Evolutionary conservation across 2,888 invertebrate genomes (phyloP).

Genomic region (Augiades crinisus): DNA sequence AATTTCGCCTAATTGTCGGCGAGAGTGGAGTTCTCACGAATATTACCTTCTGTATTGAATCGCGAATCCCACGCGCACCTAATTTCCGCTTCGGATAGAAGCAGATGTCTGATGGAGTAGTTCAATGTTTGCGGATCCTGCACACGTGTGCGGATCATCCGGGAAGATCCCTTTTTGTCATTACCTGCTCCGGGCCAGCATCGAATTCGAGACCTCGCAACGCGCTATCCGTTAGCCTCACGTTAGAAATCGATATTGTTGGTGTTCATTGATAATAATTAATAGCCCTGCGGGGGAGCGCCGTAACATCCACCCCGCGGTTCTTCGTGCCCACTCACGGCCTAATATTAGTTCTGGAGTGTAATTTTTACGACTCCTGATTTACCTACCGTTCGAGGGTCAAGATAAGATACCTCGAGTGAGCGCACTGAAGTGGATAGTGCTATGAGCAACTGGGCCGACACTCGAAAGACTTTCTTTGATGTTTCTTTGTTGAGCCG

Average conservation of each 20-base stretch:
- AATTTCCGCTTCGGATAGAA: slow-evolving; percentile 57
- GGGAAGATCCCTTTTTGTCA: slow-evolving; percentile 50
- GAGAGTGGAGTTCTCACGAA: slow-evolving; percentile 74
- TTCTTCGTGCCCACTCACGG: slow-evolving; percentile 54
- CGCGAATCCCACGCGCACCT: slow-evolving; percentile 71
- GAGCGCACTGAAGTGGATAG: slow-evolving; percentile 54
- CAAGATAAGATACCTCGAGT: slow-evolving; percentile 62
- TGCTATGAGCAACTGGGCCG: slow-evolving; percentile 48
- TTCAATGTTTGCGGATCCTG: slow-evolving; percentile 55
- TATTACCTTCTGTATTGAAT: slow-evolving; percentile 64
- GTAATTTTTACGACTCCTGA: slow-evolving; percentile 75
- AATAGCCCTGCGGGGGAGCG: slow-evolving; percentile 52
- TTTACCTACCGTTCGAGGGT: slow-evolving; percentile 67
- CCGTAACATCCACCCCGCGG: slow-evolving; percentile 50
- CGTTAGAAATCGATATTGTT: slow-evolving; percentile 70
- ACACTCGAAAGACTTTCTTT: slow-evolving; percentile 67
- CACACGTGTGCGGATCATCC: slow-evolving; percentile 49
- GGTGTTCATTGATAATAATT: slow-evolving; percentile 63
- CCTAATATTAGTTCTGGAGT: slow-evolving; percentile 60
- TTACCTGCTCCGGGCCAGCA: slow-evolving; percentile 46
- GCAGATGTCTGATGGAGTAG: slow-evolving; percentile 54
- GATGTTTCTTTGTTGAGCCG: slow-evolving; percentile 54
- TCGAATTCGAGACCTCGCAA: slow-evolving; percentile 45
- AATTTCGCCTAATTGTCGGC: slow-evolving; percentile 74
- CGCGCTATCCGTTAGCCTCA: slow-evolving; percentile 56